These are phyloP conservation scores for Drosophila neotestacea DNA, from an alignment of 2,888 invertebrate species.

Conservation along the genomic window DNA sequence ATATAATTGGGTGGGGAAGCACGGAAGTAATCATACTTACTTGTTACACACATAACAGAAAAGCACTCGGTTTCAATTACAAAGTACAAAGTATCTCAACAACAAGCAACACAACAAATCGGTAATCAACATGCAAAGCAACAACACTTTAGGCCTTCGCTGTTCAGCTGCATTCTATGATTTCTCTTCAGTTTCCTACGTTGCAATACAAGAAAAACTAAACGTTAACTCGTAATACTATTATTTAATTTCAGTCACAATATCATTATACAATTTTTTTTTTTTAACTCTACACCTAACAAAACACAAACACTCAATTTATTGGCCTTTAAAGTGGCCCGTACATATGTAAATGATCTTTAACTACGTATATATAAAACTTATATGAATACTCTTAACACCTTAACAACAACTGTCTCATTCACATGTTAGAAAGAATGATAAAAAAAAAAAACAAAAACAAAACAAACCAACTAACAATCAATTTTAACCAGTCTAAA, in stretches of 20 bases:
- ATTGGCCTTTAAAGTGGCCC: slow-evolving; percentile 34
- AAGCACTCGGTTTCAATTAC: slow-evolving; percentile 64
- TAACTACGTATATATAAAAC: slow-evolving; percentile 36
- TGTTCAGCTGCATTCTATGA: slow-evolving; percentile 64
- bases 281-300: slow-evolving; percentile 28
- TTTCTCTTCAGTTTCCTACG: slow-evolving; percentile 46
- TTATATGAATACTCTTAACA: slow-evolving; percentile 45
- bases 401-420: slow-evolving; percentile 59
- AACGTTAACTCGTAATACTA: slow-evolving; percentile 24
- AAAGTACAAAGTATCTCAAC: slow-evolving; percentile 32
- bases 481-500: slow-evolving; percentile 64
- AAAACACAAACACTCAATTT: slow-evolving; percentile 36
- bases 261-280: slow-evolving; percentile 27
- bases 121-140: slow-evolving; percentile 44
- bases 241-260: slow-evolving; percentile 46
- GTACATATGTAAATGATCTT: slow-evolving; percentile 75
- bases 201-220: slow-evolving; percentile 32
- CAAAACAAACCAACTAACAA: slow-evolving; percentile 23
- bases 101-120: slow-evolving; percentile 53
- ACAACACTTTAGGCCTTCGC: slow-evolving; percentile 62
- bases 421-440: slow-evolving; percentile 42
- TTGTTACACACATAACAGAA: slow-evolving; percentile 39
- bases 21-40: slow-evolving; percentile 35
- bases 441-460: slow-evolving; percentile 35
- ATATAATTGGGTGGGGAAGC: slow-evolving; percentile 32